Evolutionary conservation across 2,113 vertebrate species (phyloP).

Genomic region (Limnothrissa miodon): DNA sequence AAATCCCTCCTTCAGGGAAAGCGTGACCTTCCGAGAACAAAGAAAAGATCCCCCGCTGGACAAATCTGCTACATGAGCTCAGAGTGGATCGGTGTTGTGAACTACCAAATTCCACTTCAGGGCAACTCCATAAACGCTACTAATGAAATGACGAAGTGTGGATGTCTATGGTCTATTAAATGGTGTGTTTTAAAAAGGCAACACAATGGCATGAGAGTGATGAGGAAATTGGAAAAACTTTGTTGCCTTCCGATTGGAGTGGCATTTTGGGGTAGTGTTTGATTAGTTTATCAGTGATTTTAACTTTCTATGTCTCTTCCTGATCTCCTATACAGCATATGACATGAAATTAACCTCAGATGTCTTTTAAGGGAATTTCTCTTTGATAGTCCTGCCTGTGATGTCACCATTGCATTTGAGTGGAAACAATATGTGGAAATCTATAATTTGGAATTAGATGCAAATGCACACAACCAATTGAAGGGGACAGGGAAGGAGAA

Average conservation of each 20-base stretch:
- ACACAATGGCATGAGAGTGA: background rate
- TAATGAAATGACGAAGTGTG: background rate
- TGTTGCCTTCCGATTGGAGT: background rate
- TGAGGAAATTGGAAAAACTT: background rate
- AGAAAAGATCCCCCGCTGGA: background rate
- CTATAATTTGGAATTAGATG: background rate
- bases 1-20: background rate
- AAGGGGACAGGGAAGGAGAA: background rate
- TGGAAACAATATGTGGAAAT: conserved; percentile 20
- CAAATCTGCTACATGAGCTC: background rate
- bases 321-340: no score
- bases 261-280: background rate
- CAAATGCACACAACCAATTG: conserved; percentile 5
- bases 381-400: background rate
- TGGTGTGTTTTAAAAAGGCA: background rate
- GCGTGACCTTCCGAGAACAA: background rate
- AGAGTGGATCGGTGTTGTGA: background rate
- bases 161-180: background rate
- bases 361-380: no score
- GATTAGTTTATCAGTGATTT: background rate
- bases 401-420: conserved; percentile 38
- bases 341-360: background rate
- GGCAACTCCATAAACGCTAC: background rate
- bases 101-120: background rate
- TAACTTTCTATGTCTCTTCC: background rate